Evolutionary conservation across 2,797 vertebrate genomes (phyloP).

Genomic region (Malacoctenus gilli): DNA sequence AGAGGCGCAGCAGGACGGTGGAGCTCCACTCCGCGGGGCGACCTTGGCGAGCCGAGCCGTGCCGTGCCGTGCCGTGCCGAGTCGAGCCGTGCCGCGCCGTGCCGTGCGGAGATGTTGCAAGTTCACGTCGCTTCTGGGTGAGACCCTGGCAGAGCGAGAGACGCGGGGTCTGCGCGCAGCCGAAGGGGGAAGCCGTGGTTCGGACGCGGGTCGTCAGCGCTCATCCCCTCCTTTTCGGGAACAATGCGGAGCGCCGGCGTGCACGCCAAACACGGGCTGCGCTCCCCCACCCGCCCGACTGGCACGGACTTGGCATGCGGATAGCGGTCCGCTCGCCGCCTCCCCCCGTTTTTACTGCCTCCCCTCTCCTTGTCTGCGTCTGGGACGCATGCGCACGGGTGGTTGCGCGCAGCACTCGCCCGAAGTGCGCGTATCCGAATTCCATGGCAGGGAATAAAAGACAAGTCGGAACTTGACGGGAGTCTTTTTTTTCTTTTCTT

Average conservation of each 20-base stretch:
- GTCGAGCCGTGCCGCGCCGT: slow-evolving; percentile 24
- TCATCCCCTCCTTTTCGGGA: slow-evolving; percentile 1
- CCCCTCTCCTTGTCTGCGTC: slow-evolving; percentile 18
- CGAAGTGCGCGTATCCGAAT: slow-evolving; percentile 7
- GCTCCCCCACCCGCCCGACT: not conserved
- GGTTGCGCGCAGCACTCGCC: slow-evolving; percentile 21
- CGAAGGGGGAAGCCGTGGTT: not conserved
- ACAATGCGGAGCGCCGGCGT: not conserved
- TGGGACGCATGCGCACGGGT: slow-evolving; percentile 70
- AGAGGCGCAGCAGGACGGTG: slow-evolving; percentile 29
- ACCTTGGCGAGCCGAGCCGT: too few relatives aligned
- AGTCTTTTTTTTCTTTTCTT: too few relatives aligned
- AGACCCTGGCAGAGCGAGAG: slow-evolving; percentile 14
- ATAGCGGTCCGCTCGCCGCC: slow-evolving; percentile 21
- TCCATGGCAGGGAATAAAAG: slow-evolving; percentile 1
- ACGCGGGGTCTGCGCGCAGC: not conserved
- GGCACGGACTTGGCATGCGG: not conserved
- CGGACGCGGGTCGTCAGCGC: slow-evolving; percentile 4
- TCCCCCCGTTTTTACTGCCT: slow-evolving; percentile 21
- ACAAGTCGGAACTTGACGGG: slow-evolving; percentile 19
- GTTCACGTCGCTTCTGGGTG: slow-evolving; percentile 41
- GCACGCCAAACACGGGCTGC: not conserved
- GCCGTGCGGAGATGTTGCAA: slow-evolving; percentile 41
- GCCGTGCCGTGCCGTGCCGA: slow-evolving; percentile 17
- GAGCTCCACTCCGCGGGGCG: slow-evolving; percentile 34